Conservation (phyloP, 1,140 invertebrate genomes). For the Neomicropteryx cornuta region DNA sequence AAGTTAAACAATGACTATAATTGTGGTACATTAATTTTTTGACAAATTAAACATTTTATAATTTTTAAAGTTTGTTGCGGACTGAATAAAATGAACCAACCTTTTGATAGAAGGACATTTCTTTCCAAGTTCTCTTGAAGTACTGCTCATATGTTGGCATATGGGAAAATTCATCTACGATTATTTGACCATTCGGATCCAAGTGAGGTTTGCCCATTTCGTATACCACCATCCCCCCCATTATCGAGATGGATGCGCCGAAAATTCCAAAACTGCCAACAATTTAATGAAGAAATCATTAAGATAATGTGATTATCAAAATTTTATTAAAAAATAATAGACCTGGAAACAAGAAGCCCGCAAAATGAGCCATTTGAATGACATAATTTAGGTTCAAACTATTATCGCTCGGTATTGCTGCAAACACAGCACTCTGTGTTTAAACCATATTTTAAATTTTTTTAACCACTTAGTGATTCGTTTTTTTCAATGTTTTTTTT, state of each 20-base stretch:
- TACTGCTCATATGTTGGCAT: slow-evolving; percentile 61
- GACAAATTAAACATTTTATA: neutral
- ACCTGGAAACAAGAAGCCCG: neutral
- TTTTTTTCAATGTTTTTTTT: no score
- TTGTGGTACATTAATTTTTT: neutral
- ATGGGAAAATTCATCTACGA: slow-evolving; percentile 73
- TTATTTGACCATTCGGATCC: slow-evolving; percentile 60
- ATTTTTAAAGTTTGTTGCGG: neutral
- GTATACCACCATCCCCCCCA: slow-evolving; percentile 44
- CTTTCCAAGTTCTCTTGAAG: slow-evolving; percentile 57
- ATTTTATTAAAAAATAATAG: slow-evolving; percentile 3
- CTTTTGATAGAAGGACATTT: slow-evolving; percentile 68
- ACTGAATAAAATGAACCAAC: slow-evolving; percentile 26
- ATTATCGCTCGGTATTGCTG: neutral
- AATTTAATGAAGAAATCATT: slow-evolving; percentile 3
- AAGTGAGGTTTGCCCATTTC: slow-evolving; percentile 58
- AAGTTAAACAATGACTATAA: no score
- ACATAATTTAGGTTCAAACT: neutral
- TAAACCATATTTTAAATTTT: no score
- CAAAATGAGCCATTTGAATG: neutral
- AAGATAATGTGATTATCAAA: neutral
- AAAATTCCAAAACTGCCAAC: slow-evolving; percentile 40
- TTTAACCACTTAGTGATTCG: no score
- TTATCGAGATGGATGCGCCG: slow-evolving; percentile 32
- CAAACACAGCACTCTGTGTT: no score